Evolutionary conservation across 2,113 vertebrate species (phyloP), one percentile per base, ranked within the genome.

Genomic region (Stigmatopora argus): DNA sequence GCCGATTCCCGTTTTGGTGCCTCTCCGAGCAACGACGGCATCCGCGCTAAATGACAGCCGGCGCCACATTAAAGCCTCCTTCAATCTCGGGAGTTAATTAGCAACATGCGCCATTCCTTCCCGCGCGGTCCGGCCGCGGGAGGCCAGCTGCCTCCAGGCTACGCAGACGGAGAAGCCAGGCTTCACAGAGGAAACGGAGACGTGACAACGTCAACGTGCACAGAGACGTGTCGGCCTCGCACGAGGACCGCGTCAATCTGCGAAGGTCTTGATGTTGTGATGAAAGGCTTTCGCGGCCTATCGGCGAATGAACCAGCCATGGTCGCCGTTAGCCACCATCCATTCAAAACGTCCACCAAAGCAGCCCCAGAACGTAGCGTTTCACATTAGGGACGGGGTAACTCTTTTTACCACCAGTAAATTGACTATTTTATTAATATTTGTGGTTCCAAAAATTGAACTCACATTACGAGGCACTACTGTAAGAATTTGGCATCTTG

Each of bases 61-160:
- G 58, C 77, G 66, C 65, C 76, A 72, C 80, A 85, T 83, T 69
- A 90, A 88, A 86, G 85, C 73, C 70, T 72, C 87, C 77, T 78
- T 86, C 88, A 85, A 69, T 76, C 72, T 71, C 49, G 65, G 62
- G 69, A 78, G 67, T 70, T 87, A 86, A 89, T 86, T 80, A 88
- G 71, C 52, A 78, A 83, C 81, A 83, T 77, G 71, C 80, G 78
- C 64, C 55, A 35, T 69, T 61, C 38, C 59, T 61, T 45, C 59
- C 41, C 45, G 38, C 73, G 65, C 62, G 44, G 66, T 74, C 83
- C 78, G 46, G 72, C 56, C 63, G 56, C 72, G 44, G n/a, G 64
- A 73, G 73, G 71, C 71, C 69, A 79, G 69, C 73, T 77, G 72
- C 73, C 83, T 84, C 10, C 66, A 79, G 85, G 85, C 82, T 77